These are phyloP conservation scores for Phortica variegata DNA, from an alignment of 1,140 invertebrate species.

Conservation along the genomic window DNA sequence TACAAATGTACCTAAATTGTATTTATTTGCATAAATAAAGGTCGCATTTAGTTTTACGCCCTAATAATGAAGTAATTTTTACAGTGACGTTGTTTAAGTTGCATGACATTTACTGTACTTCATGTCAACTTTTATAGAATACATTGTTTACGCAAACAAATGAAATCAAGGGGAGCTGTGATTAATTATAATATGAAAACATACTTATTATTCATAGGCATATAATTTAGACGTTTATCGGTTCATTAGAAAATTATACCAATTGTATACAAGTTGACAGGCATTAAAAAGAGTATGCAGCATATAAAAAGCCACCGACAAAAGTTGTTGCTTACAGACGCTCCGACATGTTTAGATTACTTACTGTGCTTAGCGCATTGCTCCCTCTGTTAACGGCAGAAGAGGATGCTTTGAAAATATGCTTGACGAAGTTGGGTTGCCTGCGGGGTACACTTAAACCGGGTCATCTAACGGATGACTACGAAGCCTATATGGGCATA, in stretches of 20 bases:
- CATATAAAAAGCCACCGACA: not conserved
- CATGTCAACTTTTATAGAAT: too few relatives aligned
- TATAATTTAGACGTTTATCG: too few relatives aligned
- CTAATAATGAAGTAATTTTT: too few relatives aligned
- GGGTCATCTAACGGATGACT: slow-evolving; percentile 19
- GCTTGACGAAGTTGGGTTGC: slow-evolving; percentile 36
- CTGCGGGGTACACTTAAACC: slow-evolving; percentile 27
- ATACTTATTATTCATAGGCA: too few relatives aligned
- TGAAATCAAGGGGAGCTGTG: too few relatives aligned
- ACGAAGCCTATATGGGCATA: slow-evolving; percentile 48
- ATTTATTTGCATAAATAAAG: too few relatives aligned
- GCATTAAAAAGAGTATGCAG: not conserved
- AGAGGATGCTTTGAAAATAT: slow-evolving; percentile 24
- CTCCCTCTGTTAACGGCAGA: slow-evolving; percentile 2
- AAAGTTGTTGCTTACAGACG: not conserved
- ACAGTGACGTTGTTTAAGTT: too few relatives aligned
- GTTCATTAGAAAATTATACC: not conserved
- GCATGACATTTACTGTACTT: too few relatives aligned
- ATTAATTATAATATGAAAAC: too few relatives aligned
- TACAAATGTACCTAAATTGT: too few relatives aligned
- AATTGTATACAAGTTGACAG: not conserved
- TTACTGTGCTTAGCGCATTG: not conserved
- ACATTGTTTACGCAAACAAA: too few relatives aligned
- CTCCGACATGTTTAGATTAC: not conserved
- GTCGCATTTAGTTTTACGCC: too few relatives aligned